A percentile compares a stretch with the other conserved stretches of the same genome.
Conservation (phyloP, 2,888 invertebrate species). For the Erpobdella octoculata region DNA sequence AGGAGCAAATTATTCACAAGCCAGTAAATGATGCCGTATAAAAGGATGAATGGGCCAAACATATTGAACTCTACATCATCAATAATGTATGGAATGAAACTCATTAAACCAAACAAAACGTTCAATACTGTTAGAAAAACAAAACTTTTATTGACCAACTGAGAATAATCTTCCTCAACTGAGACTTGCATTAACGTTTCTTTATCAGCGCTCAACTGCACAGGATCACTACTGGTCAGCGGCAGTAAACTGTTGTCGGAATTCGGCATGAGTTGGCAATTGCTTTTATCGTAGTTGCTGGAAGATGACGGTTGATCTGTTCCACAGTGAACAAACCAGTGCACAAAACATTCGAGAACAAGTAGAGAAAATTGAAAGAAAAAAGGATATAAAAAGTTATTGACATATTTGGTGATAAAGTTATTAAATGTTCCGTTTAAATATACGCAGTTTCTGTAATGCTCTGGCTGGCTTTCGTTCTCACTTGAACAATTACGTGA, state of each 20-base stretch:
- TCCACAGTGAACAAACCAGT: constrained; percentile 22
- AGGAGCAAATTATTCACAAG: not conserved
- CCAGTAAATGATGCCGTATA: constrained; percentile 13
- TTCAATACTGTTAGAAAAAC: constrained; percentile 15
- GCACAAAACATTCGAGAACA: constrained; percentile 14
- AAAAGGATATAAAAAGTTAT: constrained; percentile 4
- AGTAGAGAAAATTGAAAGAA: constrained; percentile 17
- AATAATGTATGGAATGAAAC: not conserved
- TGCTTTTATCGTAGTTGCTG: not conserved
- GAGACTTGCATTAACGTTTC: no score
- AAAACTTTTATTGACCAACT: not conserved
- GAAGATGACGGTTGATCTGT: not conserved
- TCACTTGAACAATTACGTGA: not conserved
- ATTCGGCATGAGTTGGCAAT: no score
- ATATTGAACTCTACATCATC: not conserved
- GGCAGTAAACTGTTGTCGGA: no score
- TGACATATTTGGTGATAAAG: not conserved
- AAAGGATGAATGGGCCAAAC: not conserved
- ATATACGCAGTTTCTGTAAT: not conserved
- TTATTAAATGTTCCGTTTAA: not conserved
- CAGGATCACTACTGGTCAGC: not conserved
- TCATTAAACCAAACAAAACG: constrained; percentile 7
- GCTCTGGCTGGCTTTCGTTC: not conserved
- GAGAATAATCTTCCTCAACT: not conserved
- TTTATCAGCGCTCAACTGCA: no score